Evolutionary conservation across 2,888 invertebrate genomes (phyloP), one percentile per base, ranked within the genome.

Genomic region (Melanophora roralis): DNA sequence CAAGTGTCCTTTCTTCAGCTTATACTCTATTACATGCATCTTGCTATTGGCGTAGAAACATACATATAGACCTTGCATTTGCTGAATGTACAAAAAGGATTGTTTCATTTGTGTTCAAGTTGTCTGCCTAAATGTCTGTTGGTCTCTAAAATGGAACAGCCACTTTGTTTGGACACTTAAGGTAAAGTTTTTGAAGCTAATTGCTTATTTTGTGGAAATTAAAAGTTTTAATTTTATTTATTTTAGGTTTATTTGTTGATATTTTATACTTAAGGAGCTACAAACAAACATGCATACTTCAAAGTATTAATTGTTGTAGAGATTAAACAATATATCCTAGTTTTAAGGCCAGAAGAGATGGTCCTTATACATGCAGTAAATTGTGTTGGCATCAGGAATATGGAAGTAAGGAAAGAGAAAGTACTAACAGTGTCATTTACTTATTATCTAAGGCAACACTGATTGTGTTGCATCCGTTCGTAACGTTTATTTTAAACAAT

Each of bases 131-230:
- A 32, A 69, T 73, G 80, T 80, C 80, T 80, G 47, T 72, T 64
- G 55, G 67, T 51, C 64, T 34, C 12, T 40, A 47, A 53, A 53
- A 60, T 65, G 77, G 75, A 81, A 60, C 60, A 16, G 38, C 57
- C 49, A 85, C 85, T 85, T 85, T 87, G 87, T 88, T 87, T 88
- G 85, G 87, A 86, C 88, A 88, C 87, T 88, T 86, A 86, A 88
- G 83, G 86, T 86, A 87, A 88, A 88, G 85, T 88, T 88, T 80
- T 87, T 84, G 79, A 84, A 88, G 88, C 88, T 88, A 88, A 88
- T 88, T 88, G 88, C 84, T 88, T 88, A 88, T 88, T 88, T 88
- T 88, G 88, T 88, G 88, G 88, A 87, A 88, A 88, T 88, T 88
- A 88, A 88, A 88, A 87, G 88, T 86, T 87, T 88, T 88, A 88